Base-by-base conservation (phyloP, 2,113 vertebrate species). In the Leucoraja erinaceus region DNA sequence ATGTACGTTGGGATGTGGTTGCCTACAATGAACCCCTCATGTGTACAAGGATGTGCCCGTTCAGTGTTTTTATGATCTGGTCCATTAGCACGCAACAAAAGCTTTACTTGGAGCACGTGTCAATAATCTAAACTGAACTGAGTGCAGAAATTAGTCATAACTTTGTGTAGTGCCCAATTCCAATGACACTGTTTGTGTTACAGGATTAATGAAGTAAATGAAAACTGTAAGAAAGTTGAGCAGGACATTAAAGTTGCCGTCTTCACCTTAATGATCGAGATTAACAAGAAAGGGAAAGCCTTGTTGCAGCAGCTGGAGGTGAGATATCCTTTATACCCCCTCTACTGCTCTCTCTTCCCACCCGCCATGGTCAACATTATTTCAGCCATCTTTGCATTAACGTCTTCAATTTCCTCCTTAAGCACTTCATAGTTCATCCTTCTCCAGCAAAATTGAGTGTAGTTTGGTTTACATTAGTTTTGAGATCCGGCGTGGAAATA, bases 231-330 rank as follows among this genome's bases (percentile, higher is more conserved):
- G 91, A 95, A 96, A 28, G 98, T 99, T 93, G 98, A 99, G 75
- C 98, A 99, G 94, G 98, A 99, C 94, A 99, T 99, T 93, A 99
- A 99, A 96, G 98, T 99, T 95, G 98, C 98, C 81, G 98, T 99
- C 94, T 99, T 98, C 95, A 98, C 97, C 63, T 93, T 99, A 93
- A 99, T 99, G 94, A 98, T 99, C 95, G 99, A 99, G 96, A 99
- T 99, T 94, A 99, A 99, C 95, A 97, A 98, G 95, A 99, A 99
- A 93, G 99, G 99, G 54, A 99, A 99, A 96, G 98, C 98, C 94
- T 94, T 99, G 54, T 95, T 99, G 6, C 98, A 98, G 95, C 98
- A 99, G 61, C 96, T 99, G 16, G 98, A 99, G 97, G 99, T 99
- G 95, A 93, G 94, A 95, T 79, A 8, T 56, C 1, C 54, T 59